Conservation (phyloP, 2,797 vertebrate genomes). For the Oceanodroma leucorhoa region DNA sequence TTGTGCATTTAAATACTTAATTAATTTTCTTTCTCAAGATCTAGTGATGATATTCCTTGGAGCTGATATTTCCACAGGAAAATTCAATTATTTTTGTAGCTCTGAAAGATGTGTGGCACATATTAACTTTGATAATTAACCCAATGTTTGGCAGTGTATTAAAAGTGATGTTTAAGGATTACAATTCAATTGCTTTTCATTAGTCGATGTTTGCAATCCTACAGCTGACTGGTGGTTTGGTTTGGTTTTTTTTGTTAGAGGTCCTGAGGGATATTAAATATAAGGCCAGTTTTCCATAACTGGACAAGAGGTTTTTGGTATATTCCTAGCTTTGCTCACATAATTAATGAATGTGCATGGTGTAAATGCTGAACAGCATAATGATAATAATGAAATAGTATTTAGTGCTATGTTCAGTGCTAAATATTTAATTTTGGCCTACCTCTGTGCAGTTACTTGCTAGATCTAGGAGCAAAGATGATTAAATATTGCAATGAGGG, state of each 20-base stretch:
- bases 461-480: not conserved
- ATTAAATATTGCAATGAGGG: not conserved
- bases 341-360: not conserved
- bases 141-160: not conserved
- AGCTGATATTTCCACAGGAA: constrained; percentile 10
- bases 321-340: not conserved
- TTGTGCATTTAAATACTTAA: not conserved
- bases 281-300: not conserved
- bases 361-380: not conserved
- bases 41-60: not conserved
- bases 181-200: not conserved
- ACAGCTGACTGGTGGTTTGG: not conserved
- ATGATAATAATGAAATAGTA: not conserved
- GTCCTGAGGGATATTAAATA: not conserved
- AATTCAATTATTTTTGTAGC: constrained; percentile 38
- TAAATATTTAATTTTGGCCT: not conserved
- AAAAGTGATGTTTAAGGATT: constrained; percentile 30
- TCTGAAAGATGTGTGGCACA: constrained; percentile 2
- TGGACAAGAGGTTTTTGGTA: not conserved
- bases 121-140: constrained; percentile 51
- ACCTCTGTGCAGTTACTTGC: not conserved
- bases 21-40: not conserved
- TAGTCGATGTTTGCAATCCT: not conserved
- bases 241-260: not conserved
- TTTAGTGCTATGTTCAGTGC: too few relatives aligned